phyloP scores from a whole-genome alignment of 2,888 invertebrate species.

The Hypena proboscidalis region DNA sequence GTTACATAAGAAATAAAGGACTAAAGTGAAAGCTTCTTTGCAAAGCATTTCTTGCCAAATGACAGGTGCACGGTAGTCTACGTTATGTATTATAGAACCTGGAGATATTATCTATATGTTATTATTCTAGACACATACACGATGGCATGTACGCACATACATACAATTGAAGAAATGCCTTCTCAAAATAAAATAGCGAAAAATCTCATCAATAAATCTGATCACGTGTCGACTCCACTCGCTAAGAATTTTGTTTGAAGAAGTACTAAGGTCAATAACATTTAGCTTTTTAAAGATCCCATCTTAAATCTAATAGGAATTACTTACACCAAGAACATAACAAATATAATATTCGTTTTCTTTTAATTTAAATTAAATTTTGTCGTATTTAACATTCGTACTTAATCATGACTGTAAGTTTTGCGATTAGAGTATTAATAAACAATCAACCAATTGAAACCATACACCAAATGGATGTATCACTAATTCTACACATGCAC shows the following conservation, averaged over 20 bases:
- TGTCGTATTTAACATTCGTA: too few species aligned
- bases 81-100: conserved; percentile 17
- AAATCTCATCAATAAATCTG: conserved; percentile 11
- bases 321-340: too few species aligned
- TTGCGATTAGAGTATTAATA: too few species aligned
- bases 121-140: conserved; percentile 26
- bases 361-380: too few species aligned
- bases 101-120: conserved; percentile 20
- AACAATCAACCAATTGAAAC: too few species aligned
- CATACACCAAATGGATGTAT: too few species aligned
- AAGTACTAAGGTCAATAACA: conserved; percentile 5
- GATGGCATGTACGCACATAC: background rate
- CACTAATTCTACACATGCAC: too few species aligned
- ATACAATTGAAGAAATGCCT: background rate
- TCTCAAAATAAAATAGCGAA: background rate
- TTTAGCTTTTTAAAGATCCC: background rate
- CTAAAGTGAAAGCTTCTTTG: conserved; percentile 36
- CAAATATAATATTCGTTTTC: too few species aligned
- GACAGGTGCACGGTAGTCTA: background rate
- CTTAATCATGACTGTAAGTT: too few species aligned
- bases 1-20: conserved; percentile 10
- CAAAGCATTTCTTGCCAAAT: conserved; percentile 19
- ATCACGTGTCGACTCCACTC: conserved; percentile 23
- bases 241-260: conserved; percentile 1
- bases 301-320: too few species aligned